A percentile compares a stretch with the other conserved stretches of the same genome.
These are phyloP conservation scores for Mycalesis mineus DNA, from an alignment of 2,888 invertebrate genomes.

Conservation along the genomic window DNA sequence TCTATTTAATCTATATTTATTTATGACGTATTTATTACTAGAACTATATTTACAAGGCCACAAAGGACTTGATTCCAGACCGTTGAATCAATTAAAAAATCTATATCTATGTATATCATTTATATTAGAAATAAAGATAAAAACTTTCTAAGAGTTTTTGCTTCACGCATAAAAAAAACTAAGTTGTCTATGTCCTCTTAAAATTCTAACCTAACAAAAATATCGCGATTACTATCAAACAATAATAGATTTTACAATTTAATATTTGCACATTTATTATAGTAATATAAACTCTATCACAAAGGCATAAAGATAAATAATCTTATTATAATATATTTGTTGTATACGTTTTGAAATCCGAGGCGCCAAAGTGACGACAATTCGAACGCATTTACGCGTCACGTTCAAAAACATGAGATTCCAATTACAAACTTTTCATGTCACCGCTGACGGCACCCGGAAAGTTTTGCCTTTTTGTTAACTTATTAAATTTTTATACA, in stretches of 20 bases:
- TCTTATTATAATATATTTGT: constrained; percentile 15
- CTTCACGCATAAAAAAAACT: neutral
- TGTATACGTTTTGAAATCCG: constrained; percentile 46
- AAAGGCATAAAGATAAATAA: constrained; percentile 8
- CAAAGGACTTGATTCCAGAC: too few relatives aligned
- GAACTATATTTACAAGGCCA: too few relatives aligned
- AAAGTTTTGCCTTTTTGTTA: constrained; percentile 37
- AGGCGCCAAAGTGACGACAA: constrained; percentile 61
- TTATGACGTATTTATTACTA: too few relatives aligned
- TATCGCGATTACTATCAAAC: constrained; percentile 13
- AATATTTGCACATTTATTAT: neutral
- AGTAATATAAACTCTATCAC: constrained; percentile 28
- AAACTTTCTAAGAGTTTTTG: too few relatives aligned
- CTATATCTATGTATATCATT: too few relatives aligned
- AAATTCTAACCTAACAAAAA: neutral
- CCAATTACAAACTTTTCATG: constrained; percentile 58
- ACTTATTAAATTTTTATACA: too few relatives aligned
- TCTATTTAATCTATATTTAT: too few relatives aligned
- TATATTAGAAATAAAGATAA: too few relatives aligned
- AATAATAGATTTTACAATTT: constrained; percentile 4
- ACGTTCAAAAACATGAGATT: constrained; percentile 70
- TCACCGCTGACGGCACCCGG: constrained; percentile 37
- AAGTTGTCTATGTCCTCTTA: neutral
- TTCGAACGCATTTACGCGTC: constrained; percentile 53
- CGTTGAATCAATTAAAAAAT: too few relatives aligned